Conservation (phyloP, 2,888 invertebrate genomes). For the Scaptomyza flava region DNA sequence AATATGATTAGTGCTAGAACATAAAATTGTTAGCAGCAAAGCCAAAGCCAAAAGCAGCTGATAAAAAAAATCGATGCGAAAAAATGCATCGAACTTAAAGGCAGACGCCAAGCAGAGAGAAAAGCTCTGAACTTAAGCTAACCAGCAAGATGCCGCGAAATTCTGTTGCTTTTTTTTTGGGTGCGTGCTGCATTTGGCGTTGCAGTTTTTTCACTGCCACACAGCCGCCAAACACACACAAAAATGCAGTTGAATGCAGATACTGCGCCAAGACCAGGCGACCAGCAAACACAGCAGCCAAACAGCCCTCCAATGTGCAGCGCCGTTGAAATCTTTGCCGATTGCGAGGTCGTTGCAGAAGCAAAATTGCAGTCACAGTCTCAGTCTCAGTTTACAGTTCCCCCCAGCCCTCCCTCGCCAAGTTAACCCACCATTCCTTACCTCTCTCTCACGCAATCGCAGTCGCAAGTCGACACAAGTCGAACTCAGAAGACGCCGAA, state of each 20-base stretch:
- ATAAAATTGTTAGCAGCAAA: background rate
- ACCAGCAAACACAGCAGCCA: conserved; percentile 55
- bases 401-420: background rate
- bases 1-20: background rate
- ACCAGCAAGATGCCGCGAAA: conserved; percentile 2
- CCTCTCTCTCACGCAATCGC: conserved; percentile 31
- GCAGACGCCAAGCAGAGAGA: background rate
- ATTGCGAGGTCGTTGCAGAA: conserved; percentile 44
- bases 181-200: conserved; percentile 50
- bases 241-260: conserved; percentile 77
- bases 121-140: background rate
- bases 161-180: conserved; percentile 19
- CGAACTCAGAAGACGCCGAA: conserved; percentile 58
- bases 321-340: conserved; percentile 30
- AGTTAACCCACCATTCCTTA: background rate
- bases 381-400: conserved; percentile 22
- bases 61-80: conserved; percentile 30
- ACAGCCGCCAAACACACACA: conserved; percentile 46
- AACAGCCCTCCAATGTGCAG: conserved; percentile 38
- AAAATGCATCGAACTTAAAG: conserved; percentile 9
- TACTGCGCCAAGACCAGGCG: conserved; percentile 74
- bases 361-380: conserved; percentile 55
- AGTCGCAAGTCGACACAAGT: conserved; percentile 54
- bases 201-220: conserved; percentile 51
- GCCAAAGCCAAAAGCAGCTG: conserved; percentile 21